A percentile compares a stretch with the other conserved stretches of the same genome.
Conservation (phyloP, 2,888 invertebrate genomes). For the Minunthozetes semirufus region DNA sequence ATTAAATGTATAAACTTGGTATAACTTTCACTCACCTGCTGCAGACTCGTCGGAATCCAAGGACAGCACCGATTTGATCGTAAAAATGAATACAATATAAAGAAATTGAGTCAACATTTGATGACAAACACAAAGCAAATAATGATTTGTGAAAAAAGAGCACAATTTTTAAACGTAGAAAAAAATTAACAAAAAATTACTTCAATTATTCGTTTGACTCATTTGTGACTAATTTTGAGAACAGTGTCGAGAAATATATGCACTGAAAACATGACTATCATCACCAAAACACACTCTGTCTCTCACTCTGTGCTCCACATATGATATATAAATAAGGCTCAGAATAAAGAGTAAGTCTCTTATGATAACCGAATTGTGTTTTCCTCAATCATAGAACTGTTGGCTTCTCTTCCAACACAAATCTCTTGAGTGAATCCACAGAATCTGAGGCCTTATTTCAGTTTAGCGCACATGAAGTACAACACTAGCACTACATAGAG, state of each 20-base stretch:
- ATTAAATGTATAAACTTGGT: not conserved
- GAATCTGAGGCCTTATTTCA: constrained; percentile 22
- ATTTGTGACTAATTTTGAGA: constrained; percentile 7
- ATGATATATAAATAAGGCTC: constrained; percentile 3
- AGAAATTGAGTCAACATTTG: constrained; percentile 19
- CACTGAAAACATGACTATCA: not conserved
- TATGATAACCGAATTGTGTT: constrained; percentile 1
- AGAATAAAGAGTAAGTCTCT: not conserved
- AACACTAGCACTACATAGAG: not conserved
- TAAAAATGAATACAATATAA: not conserved
- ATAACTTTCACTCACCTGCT: constrained; percentile 18
- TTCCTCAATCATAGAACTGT: not conserved
- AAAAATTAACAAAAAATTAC: not conserved
- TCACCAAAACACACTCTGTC: no score
- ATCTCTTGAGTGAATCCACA: constrained; percentile 7
- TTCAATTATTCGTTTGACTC: not conserved
- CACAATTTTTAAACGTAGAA: not conserved
- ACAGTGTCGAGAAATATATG: not conserved
- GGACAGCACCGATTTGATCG: not conserved
- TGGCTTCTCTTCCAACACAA: not conserved
- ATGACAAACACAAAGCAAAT: not conserved
- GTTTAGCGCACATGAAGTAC: constrained; percentile 5
- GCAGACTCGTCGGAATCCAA: not conserved
- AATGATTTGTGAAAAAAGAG: not conserved
- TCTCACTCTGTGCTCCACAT: constrained; percentile 1